These are phyloP conservation scores for Gymnobelideus leadbeateri DNA, from an alignment of 2,113 vertebrate species.

Conservation along the genomic window DNA sequence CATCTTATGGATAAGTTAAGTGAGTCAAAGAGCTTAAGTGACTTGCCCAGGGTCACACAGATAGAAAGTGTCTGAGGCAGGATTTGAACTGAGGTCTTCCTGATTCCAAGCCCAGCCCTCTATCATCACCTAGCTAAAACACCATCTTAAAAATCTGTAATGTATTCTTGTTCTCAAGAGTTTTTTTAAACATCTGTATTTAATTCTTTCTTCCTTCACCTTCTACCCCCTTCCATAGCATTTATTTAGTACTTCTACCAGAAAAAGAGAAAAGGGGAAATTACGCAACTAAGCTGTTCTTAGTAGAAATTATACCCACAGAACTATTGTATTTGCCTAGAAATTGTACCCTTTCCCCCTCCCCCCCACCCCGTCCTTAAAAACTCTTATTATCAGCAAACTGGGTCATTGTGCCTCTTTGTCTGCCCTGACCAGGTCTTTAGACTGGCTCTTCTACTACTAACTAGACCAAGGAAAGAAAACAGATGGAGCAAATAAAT, in stretches of 20 bases:
- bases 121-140: neutral
- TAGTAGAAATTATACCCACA: too few species aligned
- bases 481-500: conserved; percentile 32
- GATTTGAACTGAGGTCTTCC: neutral
- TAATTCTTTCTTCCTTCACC: neutral
- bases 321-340: neutral
- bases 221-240: neutral
- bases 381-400: conserved; percentile 42
- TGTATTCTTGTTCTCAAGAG: neutral
- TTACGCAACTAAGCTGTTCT: neutral
- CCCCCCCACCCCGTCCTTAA: neutral
- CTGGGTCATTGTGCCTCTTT: conserved; percentile 24
- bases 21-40: neutral
- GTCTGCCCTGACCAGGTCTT: conserved; percentile 24
- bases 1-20: neutral
- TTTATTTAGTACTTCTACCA: neutral
- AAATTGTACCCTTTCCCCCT: neutral
- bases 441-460: conserved; percentile 32
- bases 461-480: neutral
- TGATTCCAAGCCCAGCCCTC: neutral
- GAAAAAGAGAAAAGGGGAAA: neutral
- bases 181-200: neutral
- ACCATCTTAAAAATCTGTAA: neutral
- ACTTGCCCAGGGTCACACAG: neutral
- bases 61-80: neutral